Conservation (phyloP, 2,797 vertebrate genomes). For the Coregonus ussuriensis region DNA sequence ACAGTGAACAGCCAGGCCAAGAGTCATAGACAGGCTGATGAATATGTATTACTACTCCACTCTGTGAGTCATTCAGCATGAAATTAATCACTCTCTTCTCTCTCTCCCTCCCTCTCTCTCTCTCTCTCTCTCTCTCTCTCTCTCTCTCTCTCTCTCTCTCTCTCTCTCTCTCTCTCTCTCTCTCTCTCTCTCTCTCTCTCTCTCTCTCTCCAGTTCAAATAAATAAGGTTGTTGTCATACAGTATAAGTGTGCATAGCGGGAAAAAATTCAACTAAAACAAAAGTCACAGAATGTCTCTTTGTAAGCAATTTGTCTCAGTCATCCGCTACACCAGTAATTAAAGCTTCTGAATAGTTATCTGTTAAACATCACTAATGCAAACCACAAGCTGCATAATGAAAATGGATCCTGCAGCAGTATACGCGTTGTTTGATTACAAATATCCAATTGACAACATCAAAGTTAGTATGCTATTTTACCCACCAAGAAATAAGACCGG, state of each 20-base stretch:
- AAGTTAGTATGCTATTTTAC: background rate
- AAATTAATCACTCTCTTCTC: constrained; percentile 38
- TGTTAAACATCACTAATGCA: constrained; percentile 52
- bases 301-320: constrained; percentile 21
- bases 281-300: constrained; percentile 33
- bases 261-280: background rate
- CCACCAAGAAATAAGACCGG: background rate
- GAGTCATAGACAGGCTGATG: constrained; percentile 25
- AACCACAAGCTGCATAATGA: constrained; percentile 40
- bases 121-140: too few species aligned
- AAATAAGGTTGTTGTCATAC: too few species aligned
- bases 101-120: background rate
- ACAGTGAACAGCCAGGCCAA: constrained; percentile 19
- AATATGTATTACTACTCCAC: constrained; percentile 24
- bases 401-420: constrained; percentile 22
- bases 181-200: too few species aligned
- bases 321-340: background rate
- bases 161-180: constrained; percentile 7
- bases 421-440: constrained; percentile 34
- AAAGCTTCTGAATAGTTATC: constrained; percentile 23
- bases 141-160: too few species aligned
- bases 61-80: constrained; percentile 43
- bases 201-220: too few species aligned
- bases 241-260: background rate
- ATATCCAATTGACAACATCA: too few species aligned